A percentile compares a stretch with the other conserved stretches of the same genome.
Conservation (phyloP, 2,797 vertebrate genomes). For the Crenichthys baileyi region DNA sequence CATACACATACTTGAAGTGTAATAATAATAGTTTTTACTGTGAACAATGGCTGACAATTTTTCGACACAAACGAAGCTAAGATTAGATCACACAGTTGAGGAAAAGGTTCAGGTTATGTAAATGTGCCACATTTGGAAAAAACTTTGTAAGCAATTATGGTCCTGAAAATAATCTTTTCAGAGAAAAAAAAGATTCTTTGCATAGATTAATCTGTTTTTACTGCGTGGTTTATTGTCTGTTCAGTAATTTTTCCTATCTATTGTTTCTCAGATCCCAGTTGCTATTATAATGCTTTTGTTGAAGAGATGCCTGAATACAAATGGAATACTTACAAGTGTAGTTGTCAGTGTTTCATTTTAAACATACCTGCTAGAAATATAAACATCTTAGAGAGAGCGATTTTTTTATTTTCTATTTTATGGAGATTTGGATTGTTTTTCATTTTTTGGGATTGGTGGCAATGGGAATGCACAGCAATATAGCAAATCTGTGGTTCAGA, state of each 20-base stretch:
- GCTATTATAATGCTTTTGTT: conserved; percentile 31
- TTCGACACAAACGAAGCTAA: conserved; percentile 35
- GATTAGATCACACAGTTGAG: conserved; percentile 45
- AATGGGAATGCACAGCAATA: not conserved
- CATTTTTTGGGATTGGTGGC: not conserved
- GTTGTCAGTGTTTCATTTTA: conserved; percentile 15
- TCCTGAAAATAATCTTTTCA: conserved; percentile 32
- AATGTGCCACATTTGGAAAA: conserved; percentile 31
- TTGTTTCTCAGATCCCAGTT: conserved; percentile 44
- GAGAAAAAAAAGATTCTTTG: conserved; percentile 27
- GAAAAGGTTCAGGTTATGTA: conserved; percentile 32
- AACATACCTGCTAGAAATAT: not conserved
- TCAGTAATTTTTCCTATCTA: conserved; percentile 36
- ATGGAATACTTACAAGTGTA: conserved; percentile 24
- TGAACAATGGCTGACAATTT: conserved; percentile 46
- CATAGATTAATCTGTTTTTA: not conserved
- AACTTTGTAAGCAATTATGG: conserved; percentile 17
- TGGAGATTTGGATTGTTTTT: no score
- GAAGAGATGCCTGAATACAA: conserved; percentile 47
- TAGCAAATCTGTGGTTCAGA: conserved; percentile 1
- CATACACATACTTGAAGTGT: conserved; percentile 37
- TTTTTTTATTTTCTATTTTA: not conserved
- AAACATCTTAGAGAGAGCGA: not conserved
- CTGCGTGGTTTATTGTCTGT: conserved; percentile 27
- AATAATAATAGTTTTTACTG: conserved; percentile 33